Conservation (phyloP, 2,113 vertebrate genomes). For the Chelonoidis abingdonii region DNA sequence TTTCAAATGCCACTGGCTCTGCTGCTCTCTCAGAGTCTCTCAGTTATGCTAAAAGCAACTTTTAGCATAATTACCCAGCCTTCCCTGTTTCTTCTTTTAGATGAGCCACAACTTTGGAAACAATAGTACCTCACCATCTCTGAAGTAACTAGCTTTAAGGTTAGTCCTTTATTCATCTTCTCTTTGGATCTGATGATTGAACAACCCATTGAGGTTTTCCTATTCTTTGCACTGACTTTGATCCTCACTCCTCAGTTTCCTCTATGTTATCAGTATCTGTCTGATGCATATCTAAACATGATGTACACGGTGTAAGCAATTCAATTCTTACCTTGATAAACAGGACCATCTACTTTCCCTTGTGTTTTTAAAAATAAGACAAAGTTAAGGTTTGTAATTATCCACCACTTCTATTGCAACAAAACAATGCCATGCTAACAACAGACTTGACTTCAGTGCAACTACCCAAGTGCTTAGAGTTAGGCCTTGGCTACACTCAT, state of each 20-base stretch:
- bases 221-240: neutral
- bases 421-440: neutral
- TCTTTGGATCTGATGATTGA: neutral
- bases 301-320: neutral
- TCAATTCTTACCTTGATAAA: neutral
- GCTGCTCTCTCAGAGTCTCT: neutral
- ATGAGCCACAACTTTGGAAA: neutral
- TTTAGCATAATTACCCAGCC: neutral
- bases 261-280: neutral
- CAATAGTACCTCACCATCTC: neutral
- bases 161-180: neutral
- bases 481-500: no score
- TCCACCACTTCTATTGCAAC: neutral
- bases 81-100: rapidly evolving
- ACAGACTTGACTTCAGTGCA: neutral
- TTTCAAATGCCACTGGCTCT: neutral
- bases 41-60: neutral
- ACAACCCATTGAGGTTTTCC: neutral
- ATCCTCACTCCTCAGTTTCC: neutral
- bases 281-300: neutral
- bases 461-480: neutral
- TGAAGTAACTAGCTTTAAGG: neutral
- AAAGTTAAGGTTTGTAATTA: neutral
- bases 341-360: neutral
- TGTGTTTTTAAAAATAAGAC: neutral